Conservation (phyloP, 2,113 vertebrate species). For the Bos taurus region ARS-UCD2.0 NC_037336.1:28370001-28370500, state of each 20-base stretch:
- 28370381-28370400: neutral
- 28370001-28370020: neutral
- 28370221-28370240: neutral
- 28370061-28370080: neutral
- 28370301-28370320: neutral
- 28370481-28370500: neutral
- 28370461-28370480: neutral
- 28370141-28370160: neutral
- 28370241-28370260: neutral
- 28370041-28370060: neutral
- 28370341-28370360: neutral
- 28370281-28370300: neutral
- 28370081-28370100: neutral
- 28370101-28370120: neutral
- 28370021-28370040: neutral
- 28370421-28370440: neutral
- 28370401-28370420: neutral
- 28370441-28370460: neutral
- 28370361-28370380: neutral
- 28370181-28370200: neutral
- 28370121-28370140: neutral
- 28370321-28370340: neutral
- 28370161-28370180: neutral
- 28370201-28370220: neutral
- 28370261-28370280: neutral